phyloP scores from a whole-genome alignment of 2,888 invertebrate species.

The Drosophila mulleri region DNA sequence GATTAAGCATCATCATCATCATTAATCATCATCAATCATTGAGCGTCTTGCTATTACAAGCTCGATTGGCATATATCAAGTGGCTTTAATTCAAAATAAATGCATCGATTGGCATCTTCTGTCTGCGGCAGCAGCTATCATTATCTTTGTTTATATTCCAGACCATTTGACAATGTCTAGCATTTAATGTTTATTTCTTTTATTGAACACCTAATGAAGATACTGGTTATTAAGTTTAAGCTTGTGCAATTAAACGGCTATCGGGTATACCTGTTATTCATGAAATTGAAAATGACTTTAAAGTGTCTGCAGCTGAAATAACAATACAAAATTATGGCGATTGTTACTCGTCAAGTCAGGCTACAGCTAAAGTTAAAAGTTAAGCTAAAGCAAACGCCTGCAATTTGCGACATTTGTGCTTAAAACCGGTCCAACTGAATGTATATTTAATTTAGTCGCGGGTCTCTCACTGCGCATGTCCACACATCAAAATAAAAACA shows the following conservation, averaged over 20 bases:
- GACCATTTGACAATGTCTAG: constrained; percentile 39
- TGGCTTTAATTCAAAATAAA: constrained; percentile 62
- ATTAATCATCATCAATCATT: constrained; percentile 31
- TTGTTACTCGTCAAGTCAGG: constrained; percentile 13
- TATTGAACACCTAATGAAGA: constrained; percentile 55
- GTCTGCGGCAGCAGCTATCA: constrained; percentile 19
- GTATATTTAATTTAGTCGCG: constrained; percentile 43
- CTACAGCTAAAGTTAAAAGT: neutral
- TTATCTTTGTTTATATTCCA: constrained; percentile 45
- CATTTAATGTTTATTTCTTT: constrained; percentile 17
- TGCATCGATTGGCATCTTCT: constrained; percentile 47
- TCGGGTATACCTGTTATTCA: constrained; percentile 58
- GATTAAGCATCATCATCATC: neutral
- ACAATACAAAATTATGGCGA: constrained; percentile 65
- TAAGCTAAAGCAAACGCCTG: constrained; percentile 14
- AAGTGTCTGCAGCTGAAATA: constrained; percentile 66
- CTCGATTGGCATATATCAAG: constrained; percentile 43
- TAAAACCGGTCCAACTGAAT: constrained; percentile 59
- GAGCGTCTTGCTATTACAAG: constrained; percentile 24
- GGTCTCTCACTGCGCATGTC: constrained; percentile 60
- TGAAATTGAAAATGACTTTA: constrained; percentile 40
- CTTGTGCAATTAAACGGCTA: constrained; percentile 52
- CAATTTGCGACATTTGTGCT: constrained; percentile 27
- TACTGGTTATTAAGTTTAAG: constrained; percentile 41
- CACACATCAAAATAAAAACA: constrained; percentile 19